Conservation (phyloP, 2,113 vertebrate species). For the Gadus chalcogrammus region DNA sequence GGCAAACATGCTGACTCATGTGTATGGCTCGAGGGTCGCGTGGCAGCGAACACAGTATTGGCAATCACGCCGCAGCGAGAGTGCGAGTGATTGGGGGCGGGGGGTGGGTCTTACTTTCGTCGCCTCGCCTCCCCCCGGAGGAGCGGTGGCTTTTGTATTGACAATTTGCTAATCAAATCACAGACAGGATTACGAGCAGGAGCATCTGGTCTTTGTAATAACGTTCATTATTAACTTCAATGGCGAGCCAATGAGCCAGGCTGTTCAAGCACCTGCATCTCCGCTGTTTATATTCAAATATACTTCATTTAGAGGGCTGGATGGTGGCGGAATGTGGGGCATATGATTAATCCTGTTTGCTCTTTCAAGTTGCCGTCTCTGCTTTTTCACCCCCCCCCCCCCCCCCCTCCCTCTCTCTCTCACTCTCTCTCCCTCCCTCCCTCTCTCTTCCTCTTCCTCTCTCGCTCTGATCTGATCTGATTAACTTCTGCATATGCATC, state of each 20-base stretch:
- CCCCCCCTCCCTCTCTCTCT: too few species aligned
- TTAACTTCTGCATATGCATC: conserved; percentile 25
- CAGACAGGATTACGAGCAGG: conserved; percentile 31
- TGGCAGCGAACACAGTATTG: too few species aligned
- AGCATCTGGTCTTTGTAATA: conserved; percentile 60
- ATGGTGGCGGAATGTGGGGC: conserved; percentile 4
- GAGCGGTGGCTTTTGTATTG: conserved; percentile 40
- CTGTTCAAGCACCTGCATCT: conserved; percentile 22
- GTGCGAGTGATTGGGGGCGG: too few species aligned
- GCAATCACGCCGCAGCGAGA: conserved; percentile 26
- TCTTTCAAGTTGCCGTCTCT: conserved; percentile 7
- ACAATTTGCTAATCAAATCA: conserved; percentile 62
- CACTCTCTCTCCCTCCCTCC: too few species aligned
- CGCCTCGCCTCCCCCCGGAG: conserved; percentile 23
- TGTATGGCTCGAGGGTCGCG: conserved; percentile 17
- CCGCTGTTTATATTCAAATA: not conserved
- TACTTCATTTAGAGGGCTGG: not conserved
- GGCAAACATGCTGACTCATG: conserved; percentile 24
- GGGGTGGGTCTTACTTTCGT: too few species aligned
- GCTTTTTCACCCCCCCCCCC: not conserved
- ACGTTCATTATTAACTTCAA: conserved; percentile 48
- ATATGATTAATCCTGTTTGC: not conserved
- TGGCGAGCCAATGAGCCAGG: conserved; percentile 9
- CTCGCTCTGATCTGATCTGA: conserved; percentile 16
- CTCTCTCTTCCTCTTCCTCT: too few species aligned